Percentiles rank a stretch among this genome's conserved stretches.
Evolutionary conservation across 2,888 invertebrate species (phyloP).

Genomic region (Perithous albicinctus): DNA sequence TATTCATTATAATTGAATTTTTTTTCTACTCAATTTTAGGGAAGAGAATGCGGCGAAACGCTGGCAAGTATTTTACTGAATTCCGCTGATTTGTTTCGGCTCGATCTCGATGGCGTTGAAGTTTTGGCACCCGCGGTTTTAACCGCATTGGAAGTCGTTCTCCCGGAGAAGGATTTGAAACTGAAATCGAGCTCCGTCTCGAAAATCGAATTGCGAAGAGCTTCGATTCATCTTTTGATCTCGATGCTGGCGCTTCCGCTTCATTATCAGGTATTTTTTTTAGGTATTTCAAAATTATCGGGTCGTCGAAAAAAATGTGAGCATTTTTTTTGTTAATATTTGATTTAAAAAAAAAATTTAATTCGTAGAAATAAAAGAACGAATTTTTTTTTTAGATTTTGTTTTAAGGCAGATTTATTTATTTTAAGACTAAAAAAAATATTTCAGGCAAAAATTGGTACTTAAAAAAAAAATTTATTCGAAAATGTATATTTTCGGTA

Average conservation of each 20-base stretch:
- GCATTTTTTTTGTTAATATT: no score
- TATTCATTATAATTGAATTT: neutral
- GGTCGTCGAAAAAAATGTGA: no score
- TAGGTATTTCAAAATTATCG: no score
- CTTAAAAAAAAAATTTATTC: no score
- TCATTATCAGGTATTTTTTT: conserved; percentile 90
- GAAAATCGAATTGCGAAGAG: conserved; percentile 93
- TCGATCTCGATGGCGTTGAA: conserved; percentile 97
- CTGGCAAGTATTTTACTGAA: conserved; percentile 95
- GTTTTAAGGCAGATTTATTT: neutral
- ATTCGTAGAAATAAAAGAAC: no score
- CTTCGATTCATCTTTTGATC: conserved; percentile 95
- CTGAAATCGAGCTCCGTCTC: conserved; percentile 90
- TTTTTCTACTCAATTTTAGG: conserved; percentile 74
- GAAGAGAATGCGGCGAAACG: conserved; percentile 90
- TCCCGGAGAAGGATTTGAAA: conserved; percentile 94
- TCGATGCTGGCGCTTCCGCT: conserved; percentile 97
- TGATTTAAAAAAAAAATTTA: no score
- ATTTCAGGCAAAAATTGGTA: no score
- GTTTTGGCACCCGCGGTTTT: conserved; percentile 96
- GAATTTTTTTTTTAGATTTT: no score
- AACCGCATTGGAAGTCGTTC: conserved; percentile 94
- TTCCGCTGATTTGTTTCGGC: conserved; percentile 93
- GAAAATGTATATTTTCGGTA: no score
- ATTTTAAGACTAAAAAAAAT: no score